A percentile compares a stretch with the other conserved stretches of the same genome.
Evolutionary conservation across 2,797 vertebrate genomes (phyloP).

Genomic region (Premnoplex brunnescens): DNA sequence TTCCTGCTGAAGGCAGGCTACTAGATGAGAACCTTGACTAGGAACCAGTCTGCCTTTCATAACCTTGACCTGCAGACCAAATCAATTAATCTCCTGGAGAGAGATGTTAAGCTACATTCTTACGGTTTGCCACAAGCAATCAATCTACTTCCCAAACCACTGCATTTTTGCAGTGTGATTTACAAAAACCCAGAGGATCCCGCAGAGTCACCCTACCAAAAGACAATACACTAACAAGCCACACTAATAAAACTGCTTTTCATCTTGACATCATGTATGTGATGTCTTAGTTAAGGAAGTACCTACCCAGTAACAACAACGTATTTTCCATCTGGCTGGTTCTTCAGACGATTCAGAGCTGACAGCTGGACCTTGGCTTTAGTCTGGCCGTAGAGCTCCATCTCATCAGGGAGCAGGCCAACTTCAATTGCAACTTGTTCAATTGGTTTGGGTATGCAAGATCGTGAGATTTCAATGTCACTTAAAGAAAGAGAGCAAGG

Average conservation of each 20-base stretch:
- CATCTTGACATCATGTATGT: background rate
- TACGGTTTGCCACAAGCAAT: background rate
- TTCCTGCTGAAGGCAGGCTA: background rate
- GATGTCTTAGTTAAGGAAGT: background rate
- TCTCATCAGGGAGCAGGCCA: conserved; percentile 88
- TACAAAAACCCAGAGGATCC: background rate
- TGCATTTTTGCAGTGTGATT: background rate
- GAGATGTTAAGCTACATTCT: background rate
- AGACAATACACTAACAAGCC: background rate
- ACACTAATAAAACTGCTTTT: background rate
- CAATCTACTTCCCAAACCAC: background rate
- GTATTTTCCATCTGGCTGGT: conserved; percentile 91
- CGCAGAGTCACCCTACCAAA: background rate
- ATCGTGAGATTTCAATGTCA: conserved; percentile 93
- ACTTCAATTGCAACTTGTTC: conserved; percentile 84
- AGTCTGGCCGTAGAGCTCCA: conserved; percentile 90
- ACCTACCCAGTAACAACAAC: conserved; percentile 94
- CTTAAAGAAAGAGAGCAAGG: conserved; percentile 71
- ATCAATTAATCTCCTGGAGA: background rate
- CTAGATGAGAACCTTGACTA: background rate
- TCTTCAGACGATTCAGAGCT: conserved; percentile 83
- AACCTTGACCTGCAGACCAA: background rate
- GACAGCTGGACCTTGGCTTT: conserved; percentile 94
- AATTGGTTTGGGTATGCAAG: conserved; percentile 86
- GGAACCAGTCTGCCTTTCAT: background rate